These are phyloP conservation scores for Candoia aspera DNA, from an alignment of 2,113 vertebrate genomes.

Conservation along the genomic window DNA sequence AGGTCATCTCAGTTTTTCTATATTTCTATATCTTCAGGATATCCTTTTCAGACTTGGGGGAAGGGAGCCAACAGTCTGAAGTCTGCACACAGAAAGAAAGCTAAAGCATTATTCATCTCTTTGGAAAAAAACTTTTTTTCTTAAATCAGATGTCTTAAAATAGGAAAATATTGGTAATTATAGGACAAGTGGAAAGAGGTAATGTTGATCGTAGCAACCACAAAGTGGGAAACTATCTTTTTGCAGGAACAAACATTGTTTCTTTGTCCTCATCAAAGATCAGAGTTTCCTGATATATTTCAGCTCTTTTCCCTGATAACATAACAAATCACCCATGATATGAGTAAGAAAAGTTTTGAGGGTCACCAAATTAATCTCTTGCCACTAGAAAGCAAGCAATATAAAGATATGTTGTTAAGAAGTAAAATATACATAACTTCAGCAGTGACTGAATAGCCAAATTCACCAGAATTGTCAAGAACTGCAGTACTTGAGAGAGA, in stretches of 20 bases:
- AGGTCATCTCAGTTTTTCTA: constrained; percentile 46
- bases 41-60: constrained; percentile 38
- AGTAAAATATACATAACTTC: background rate
- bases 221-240: background rate
- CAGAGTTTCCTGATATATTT: background rate
- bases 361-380: background rate
- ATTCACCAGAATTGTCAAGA: background rate
- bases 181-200: background rate
- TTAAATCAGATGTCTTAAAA: background rate
- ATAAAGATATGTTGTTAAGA: background rate
- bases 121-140: constrained; percentile 41
- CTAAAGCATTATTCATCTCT: constrained; percentile 32
- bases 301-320: background rate
- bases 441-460: background rate
- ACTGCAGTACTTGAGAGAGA: background rate
- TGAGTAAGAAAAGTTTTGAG: background rate
- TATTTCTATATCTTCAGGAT: constrained; percentile 39
- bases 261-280: background rate
- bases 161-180: background rate
- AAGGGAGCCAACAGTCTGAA: background rate
- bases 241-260: background rate
- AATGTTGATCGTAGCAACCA: background rate
- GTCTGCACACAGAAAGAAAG: constrained; percentile 14
- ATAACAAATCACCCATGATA: background rate
- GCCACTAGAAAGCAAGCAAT: background rate